phyloP scores from a whole-genome alignment of 2,113 vertebrate species.

The Pachyramphus minor region DNA sequence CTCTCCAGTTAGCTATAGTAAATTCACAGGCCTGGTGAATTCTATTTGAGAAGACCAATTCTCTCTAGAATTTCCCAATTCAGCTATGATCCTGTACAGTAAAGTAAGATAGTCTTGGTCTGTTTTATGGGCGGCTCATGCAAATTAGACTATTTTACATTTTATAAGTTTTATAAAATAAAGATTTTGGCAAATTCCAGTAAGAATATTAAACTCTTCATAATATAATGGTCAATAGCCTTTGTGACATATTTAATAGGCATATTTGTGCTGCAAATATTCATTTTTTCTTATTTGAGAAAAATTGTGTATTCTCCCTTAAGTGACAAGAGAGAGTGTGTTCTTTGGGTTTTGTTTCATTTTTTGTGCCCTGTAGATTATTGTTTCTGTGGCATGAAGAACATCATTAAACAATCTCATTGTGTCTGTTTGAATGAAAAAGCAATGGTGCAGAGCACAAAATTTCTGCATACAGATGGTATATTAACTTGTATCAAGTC shows the following conservation, averaged over 20 bases:
- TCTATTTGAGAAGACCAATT: background rate
- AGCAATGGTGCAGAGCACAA: background rate
- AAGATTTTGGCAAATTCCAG: background rate
- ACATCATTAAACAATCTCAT: constrained; percentile 54
- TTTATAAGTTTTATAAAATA: background rate
- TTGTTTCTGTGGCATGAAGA: background rate
- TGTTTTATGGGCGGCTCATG: background rate
- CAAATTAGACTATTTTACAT: background rate
- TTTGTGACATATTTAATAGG: background rate
- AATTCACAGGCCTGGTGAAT: background rate
- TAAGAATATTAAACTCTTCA: background rate
- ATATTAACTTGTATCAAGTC: constrained; percentile 11
- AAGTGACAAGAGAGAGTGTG: background rate
- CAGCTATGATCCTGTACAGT: background rate
- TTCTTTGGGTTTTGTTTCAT: background rate
- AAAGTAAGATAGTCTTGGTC: background rate
- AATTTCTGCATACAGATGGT: constrained; percentile 50
- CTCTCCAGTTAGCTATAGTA: background rate
- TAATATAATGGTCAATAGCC: background rate
- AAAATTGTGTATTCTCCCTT: background rate
- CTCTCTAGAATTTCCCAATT: background rate
- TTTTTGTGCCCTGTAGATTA: constrained; percentile 38
- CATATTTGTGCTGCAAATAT: background rate
- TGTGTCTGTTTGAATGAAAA: constrained; percentile 52
- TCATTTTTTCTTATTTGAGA: background rate